Percentiles rank a stretch among this genome's conserved stretches.
Conservation (phyloP, 2,113 vertebrate species). For the Neodon shergylaensis region DNA sequence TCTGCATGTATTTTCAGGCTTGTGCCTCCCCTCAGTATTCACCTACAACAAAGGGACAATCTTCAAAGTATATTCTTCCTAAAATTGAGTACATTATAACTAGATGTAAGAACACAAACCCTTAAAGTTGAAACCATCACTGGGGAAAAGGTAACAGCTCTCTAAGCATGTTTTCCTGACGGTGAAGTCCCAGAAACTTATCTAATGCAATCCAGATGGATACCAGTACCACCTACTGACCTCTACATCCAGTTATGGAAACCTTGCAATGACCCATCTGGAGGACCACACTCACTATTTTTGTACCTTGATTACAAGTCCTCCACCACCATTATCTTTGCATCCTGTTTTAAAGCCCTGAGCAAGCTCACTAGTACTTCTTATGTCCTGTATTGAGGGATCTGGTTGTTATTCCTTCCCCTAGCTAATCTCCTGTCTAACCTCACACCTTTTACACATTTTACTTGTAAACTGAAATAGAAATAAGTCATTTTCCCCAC, state of each 20-base stretch:
- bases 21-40: background rate
- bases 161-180: background rate
- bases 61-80: background rate
- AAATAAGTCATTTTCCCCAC: background rate
- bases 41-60: background rate
- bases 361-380: background rate
- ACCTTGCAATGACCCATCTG: background rate
- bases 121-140: background rate
- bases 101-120: background rate
- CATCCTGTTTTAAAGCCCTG: background rate
- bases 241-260: background rate
- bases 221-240: background rate
- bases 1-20: background rate
- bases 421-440: background rate
- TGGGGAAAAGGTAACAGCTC: background rate
- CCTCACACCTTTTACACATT: background rate
- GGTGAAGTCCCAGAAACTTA: background rate
- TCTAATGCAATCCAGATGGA: background rate
- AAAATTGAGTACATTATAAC: background rate
- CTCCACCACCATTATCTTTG: background rate
- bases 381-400: background rate
- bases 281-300: background rate
- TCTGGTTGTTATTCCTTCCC: background rate
- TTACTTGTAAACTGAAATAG: background rate
- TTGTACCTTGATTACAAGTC: background rate